Evolutionary conservation across 2,797 vertebrate genomes (phyloP), one percentile per base, ranked within the genome.

Genomic region (Malurus leucopterus): DNA sequence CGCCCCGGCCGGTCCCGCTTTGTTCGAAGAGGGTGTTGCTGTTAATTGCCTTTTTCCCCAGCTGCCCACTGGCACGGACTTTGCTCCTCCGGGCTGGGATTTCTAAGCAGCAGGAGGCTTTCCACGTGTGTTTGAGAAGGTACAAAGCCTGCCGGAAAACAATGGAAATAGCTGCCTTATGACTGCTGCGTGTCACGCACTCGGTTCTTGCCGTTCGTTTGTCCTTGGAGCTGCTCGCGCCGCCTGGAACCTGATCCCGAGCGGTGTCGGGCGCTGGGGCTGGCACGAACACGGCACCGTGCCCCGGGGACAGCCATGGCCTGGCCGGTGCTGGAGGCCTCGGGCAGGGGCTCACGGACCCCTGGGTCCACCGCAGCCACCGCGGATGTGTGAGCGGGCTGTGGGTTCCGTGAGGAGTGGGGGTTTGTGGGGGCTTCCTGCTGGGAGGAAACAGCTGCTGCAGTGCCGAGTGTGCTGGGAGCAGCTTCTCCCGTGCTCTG

Each of bases 151-250:
- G 90, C 80, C 32, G 86, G 86, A 89, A 96, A 95, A 93, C 93
- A 95, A 91, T 93, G 90, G 88, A 95, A 94, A 93, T 82, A 89
- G 73, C 93, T 93, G 93, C 75, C 84, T 91, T 81, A 94, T 93
- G 93, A 90, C 90, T 95, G 95, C 94, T 80, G 93, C 44, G 44
- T 96, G 93, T 95, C 88, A 94, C 67, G 89, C 90, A 88, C 88
- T 90, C 58, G 15, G 69, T 73, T 34, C 90, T 93, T 27, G 70
- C 61, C 46, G 57, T 53, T 76, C 32, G 49, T 85, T 82, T 94
- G 91, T 89, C 92, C 95, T 94, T 95, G 94, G 86, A 93, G 79
- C 88, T 50, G 72, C 63, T 83, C 29, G 15, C 44, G 8, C 94
- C 2, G 75, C 90, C 89, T 82, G 92, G 91, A 91, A 82, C 74